Percentiles rank a stretch among this genome's conserved stretches.
These are phyloP conservation scores for Patiria pectinifera DNA, from an alignment of 53 echinoderm and acorn worm species.

Conservation along the genomic window DNA sequence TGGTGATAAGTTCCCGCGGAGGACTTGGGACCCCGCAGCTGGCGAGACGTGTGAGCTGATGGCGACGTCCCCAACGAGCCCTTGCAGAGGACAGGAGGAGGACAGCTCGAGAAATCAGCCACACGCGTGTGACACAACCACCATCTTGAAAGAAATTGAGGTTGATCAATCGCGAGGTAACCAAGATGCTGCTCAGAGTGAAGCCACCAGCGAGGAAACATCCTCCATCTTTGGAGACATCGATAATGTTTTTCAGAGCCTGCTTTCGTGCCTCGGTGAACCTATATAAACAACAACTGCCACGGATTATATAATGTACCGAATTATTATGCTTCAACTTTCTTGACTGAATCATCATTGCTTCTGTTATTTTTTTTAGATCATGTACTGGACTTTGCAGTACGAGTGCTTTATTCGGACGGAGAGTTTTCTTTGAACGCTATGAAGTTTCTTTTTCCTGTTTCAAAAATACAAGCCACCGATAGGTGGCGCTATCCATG, in stretches of 20 bases:
- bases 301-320: not conserved
- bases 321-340: not conserved
- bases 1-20: conserved; percentile 1
- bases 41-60: not conserved
- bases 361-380: not conserved
- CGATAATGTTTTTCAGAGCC: conserved; percentile 59
- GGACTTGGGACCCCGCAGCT: not conserved
- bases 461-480: too few relatives aligned
- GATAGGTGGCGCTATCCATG: too few relatives aligned
- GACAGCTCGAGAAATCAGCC: not conserved
- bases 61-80: not conserved
- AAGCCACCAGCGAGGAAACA: not conserved
- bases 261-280: conserved; percentile 58
- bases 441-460: too few relatives aligned
- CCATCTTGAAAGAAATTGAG: not conserved
- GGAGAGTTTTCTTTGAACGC: too few relatives aligned
- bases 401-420: too few relatives aligned
- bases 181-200: not conserved
- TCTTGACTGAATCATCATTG: not conserved
- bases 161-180: not conserved
- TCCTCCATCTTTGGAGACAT: conserved; percentile 56
- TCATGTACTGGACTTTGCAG: too few relatives aligned
- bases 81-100: conserved; percentile 1
- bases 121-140: not conserved
- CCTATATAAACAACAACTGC: conserved; percentile 19